These are phyloP conservation scores for Volucella inanis DNA, from an alignment of 2,888 invertebrate genomes.

Conservation along the genomic window DNA sequence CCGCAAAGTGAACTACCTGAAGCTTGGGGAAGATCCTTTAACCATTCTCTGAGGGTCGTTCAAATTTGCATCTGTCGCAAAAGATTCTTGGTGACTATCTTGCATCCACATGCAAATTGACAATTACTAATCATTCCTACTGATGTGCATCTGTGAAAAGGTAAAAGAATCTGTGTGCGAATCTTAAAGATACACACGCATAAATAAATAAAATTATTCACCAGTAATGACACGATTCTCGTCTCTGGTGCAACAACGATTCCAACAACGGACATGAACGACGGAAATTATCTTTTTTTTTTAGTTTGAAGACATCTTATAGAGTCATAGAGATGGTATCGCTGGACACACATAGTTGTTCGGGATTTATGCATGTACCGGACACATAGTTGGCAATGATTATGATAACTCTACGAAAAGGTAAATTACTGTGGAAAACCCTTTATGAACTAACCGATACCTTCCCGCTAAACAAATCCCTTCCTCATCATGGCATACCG, in stretches of 20 bases:
- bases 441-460: constrained; percentile 19
- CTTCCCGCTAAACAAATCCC: constrained; percentile 6
- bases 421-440: constrained; percentile 5
- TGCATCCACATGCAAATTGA: constrained; percentile 27
- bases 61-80: constrained; percentile 55
- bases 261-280: constrained; percentile 25
- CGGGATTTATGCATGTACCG: background rate
- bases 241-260: constrained; percentile 56
- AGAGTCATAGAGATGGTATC: constrained; percentile 21
- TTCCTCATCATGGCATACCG: constrained; percentile 39
- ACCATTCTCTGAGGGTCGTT: constrained; percentile 22
- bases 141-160: constrained; percentile 52
- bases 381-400: constrained; percentile 46
- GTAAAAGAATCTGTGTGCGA: constrained; percentile 6
- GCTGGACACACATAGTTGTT: background rate
- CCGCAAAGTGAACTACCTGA: constrained; percentile 21
- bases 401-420: constrained; percentile 51
- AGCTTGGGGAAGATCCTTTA: constrained; percentile 10
- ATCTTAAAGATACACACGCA: constrained; percentile 42
- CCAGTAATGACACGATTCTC: constrained; percentile 63
- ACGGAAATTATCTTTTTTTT: constrained; percentile 58
- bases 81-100: constrained; percentile 25
- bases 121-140: constrained; percentile 48
- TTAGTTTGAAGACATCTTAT: constrained; percentile 41
- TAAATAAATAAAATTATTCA: constrained; percentile 71